Evolutionary conservation across 2,113 vertebrate genomes (phyloP).

Genomic region (Pygoscelis adeliae): DNA sequence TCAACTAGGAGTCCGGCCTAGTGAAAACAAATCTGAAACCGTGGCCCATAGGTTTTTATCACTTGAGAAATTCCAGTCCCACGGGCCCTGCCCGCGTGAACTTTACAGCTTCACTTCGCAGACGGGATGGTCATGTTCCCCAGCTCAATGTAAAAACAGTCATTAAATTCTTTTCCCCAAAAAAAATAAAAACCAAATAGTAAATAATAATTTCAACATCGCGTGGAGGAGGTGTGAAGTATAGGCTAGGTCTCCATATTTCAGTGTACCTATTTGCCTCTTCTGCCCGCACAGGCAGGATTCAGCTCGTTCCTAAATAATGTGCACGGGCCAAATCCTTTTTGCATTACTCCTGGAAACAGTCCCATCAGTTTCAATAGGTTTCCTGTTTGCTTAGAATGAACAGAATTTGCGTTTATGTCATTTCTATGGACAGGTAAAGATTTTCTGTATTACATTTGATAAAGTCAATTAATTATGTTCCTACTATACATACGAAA

Average conservation of each 20-base stretch:
- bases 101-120: not conserved
- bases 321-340: not conserved
- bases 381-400: not conserved
- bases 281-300: accelerated
- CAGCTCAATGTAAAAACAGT: not conserved
- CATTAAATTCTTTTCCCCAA: not conserved
- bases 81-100: accelerated
- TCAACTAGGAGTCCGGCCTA: not conserved
- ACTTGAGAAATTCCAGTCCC: not conserved
- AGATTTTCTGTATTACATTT: not conserved
- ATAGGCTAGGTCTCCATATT: not conserved
- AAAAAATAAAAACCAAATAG: not conserved
- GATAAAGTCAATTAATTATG: not conserved
- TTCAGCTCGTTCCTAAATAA: not conserved
- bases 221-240: accelerated
- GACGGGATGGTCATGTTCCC: not conserved
- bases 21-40: not conserved
- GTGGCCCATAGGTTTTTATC: not conserved
- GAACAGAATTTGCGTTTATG: not conserved
- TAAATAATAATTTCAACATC: not conserved
- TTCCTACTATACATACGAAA: not conserved
- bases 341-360: not conserved
- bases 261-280: not conserved
- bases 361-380: not conserved
- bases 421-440: not conserved